Percentiles rank a stretch among this genome's conserved stretches.
These are phyloP conservation scores for Enchytraeus crypticus DNA, from an alignment of 2,888 invertebrate species.

Conservation along the genomic window DNA sequence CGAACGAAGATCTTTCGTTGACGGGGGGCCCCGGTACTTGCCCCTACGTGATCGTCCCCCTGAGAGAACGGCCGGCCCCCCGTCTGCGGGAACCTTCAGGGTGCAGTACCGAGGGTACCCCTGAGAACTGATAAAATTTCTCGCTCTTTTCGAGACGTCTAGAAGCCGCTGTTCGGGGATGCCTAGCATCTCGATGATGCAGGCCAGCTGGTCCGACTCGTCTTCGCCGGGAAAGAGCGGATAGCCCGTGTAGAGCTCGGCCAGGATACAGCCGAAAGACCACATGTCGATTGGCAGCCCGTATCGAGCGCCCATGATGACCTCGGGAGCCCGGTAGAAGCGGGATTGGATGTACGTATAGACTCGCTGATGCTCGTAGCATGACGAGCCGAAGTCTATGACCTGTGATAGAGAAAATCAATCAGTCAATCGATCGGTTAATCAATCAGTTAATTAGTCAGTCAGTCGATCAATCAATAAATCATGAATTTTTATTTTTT, in stretches of 20 bases:
- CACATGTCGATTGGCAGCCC: slow-evolving; percentile 63
- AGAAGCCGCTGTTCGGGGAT: slow-evolving; percentile 79
- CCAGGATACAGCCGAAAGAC: slow-evolving; percentile 75
- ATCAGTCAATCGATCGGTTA: too few species aligned
- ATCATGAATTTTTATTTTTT: too few species aligned
- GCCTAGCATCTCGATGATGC: slow-evolving; percentile 89
- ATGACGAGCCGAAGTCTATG: slow-evolving; percentile 98
- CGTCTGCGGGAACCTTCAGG: slow-evolving; percentile 51
- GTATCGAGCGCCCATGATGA: slow-evolving; percentile 85
- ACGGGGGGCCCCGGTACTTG: slow-evolving; percentile 87
- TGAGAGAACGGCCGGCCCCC: slow-evolving; percentile 42
- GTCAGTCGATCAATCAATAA: too few species aligned
- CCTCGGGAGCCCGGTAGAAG: slow-evolving; percentile 96
- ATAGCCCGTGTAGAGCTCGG: slow-evolving; percentile 90
- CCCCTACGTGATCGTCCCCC: slow-evolving; percentile 80
- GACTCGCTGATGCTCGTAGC: slow-evolving; percentile 93
- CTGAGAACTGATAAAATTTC: slow-evolving; percentile 92
- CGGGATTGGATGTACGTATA: slow-evolving; percentile 98
- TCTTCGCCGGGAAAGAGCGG: slow-evolving; percentile 96
- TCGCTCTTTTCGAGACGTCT: slow-evolving; percentile 80
- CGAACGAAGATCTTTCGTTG: slow-evolving; percentile 76
- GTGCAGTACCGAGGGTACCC: slow-evolving; percentile 78
- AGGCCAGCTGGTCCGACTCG: slow-evolving; percentile 92
- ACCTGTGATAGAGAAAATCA: slow-evolving; percentile 59
- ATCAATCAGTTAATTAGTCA: too few species aligned